Conservation (phyloP, 2,888 invertebrate species). For the Steinernema carpocapsae region DNA sequence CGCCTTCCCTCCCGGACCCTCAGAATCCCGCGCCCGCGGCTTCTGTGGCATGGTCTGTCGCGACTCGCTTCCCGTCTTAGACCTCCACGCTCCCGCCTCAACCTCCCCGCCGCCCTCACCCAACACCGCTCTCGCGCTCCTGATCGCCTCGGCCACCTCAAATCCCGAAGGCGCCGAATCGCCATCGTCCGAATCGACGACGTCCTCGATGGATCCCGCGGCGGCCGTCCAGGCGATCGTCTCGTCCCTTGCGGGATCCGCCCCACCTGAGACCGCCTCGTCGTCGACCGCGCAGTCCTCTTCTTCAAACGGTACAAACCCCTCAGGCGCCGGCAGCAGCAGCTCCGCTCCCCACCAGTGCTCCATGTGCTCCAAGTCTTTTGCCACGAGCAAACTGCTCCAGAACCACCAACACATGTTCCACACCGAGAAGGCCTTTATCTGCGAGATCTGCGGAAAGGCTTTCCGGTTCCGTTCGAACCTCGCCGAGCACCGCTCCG, state of each 20-base stretch:
- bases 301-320: slow-evolving; percentile 27
- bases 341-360: slow-evolving; percentile 36
- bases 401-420: slow-evolving; percentile 65
- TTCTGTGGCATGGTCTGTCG: slow-evolving; percentile 23
- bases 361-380: slow-evolving; percentile 57
- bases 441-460: slow-evolving; percentile 69
- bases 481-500: slow-evolving; percentile 69
- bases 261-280: slow-evolving; percentile 13
- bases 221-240: slow-evolving; percentile 31
- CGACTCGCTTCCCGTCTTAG: not conserved
- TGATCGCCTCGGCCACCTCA: slow-evolving; percentile 28
- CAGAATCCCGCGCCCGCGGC: not conserved
- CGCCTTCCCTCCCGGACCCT: not conserved
- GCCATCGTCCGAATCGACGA: not conserved
- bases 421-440: slow-evolving; percentile 67
- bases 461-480: slow-evolving; percentile 69
- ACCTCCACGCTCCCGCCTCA: not conserved
- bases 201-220: slow-evolving; percentile 8
- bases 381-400: slow-evolving; percentile 57
- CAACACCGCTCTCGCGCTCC: slow-evolving; percentile 27
- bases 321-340: not conserved
- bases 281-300: slow-evolving; percentile 19
- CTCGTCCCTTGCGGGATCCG: slow-evolving; percentile 26
- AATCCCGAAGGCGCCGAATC: not conserved
- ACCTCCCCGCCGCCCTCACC: slow-evolving; percentile 20